Conservation (phyloP, 2,888 invertebrate species). For the Conops quadrifasciatus region DNA sequence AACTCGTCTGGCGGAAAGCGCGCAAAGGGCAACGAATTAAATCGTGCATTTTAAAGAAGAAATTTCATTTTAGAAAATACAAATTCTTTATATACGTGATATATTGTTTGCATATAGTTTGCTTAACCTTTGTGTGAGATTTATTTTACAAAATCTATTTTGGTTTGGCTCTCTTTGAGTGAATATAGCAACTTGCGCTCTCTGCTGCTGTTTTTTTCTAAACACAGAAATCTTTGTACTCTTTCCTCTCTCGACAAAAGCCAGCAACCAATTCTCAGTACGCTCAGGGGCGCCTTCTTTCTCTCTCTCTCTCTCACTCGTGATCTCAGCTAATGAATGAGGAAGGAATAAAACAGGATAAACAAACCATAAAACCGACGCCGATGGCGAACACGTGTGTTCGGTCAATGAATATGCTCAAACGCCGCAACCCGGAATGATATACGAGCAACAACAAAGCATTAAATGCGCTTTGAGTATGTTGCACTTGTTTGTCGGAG, state of each 20-base stretch:
- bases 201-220: no score
- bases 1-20: no score
- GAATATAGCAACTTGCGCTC: no score
- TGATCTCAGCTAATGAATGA: not conserved
- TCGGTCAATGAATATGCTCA: conserved; percentile 22
- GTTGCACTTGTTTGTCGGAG: conserved; percentile 37
- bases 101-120: no score
- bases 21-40: not conserved
- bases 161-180: no score
- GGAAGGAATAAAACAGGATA: conserved; percentile 46
- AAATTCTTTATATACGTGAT: no score
- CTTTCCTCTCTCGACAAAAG: not conserved
- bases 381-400: conserved; percentile 55
- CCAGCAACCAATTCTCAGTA: not conserved
- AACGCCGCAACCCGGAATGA: conserved; percentile 44
- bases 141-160: no score
- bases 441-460: conserved; percentile 58
- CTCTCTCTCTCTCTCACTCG: not conserved
- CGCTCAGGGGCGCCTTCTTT: no score
- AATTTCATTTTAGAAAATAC: no score
- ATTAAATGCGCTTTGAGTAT: conserved; percentile 37
- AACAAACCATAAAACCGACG: conserved; percentile 59
- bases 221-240: no score
- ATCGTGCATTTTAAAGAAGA: no score
- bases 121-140: no score